Evolutionary conservation across 2,888 invertebrate species (phyloP), one percentile per base, ranked within the genome.

Genomic region (Timema cristinae): DNA sequence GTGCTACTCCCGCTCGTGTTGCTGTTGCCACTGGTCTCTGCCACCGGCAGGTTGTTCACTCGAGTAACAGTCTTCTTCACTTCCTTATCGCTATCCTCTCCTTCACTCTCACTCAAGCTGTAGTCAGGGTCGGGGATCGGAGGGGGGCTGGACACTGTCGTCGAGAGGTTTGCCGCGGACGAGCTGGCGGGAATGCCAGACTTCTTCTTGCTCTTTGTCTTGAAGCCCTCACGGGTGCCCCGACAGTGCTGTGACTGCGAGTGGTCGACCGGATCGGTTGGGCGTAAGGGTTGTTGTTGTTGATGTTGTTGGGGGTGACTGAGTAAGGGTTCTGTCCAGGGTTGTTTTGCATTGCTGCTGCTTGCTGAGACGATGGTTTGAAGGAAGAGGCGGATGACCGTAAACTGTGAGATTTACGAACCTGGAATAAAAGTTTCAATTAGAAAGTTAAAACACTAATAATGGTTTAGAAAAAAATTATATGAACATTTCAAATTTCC

Each of bases 111-210:
- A 75, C 92, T 93, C 83, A 94, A 89, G 81, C 94, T 94, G 84
- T 95, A 95, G 82, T 95, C 95, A 0, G 95, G 95, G 79, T 95
- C 95, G 0, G 95, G 95, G 77, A 95, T 95, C n/a, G 93, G 92
- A 9, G 95, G 91, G 0, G 73, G 73, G 13, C 68, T 63, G 7
- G 50, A 49, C 15, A 66, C 81, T 2, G 77, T 68, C 63, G 70
- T 72, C 67, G 71, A 79, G 77, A 56, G 76, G 75, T 66, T 16
- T 75, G 75, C 51, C 74, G 74, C 54, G 54, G 72, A 70, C 50
- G 73, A 72, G 59, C 75, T 69, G 7, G 71, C 66, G 10, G 70
- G 67, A 59, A 83, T 78, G 7, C 79, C 79, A 72, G 80, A 79
- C 72, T 85, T 83, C 72, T 82, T 79, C 80, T 83, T 79, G 61